A percentile compares a stretch with the other conserved stretches of the same genome.
Conservation (phyloP, 2,113 vertebrate species). For the Rhodinocichla rosea region DNA sequence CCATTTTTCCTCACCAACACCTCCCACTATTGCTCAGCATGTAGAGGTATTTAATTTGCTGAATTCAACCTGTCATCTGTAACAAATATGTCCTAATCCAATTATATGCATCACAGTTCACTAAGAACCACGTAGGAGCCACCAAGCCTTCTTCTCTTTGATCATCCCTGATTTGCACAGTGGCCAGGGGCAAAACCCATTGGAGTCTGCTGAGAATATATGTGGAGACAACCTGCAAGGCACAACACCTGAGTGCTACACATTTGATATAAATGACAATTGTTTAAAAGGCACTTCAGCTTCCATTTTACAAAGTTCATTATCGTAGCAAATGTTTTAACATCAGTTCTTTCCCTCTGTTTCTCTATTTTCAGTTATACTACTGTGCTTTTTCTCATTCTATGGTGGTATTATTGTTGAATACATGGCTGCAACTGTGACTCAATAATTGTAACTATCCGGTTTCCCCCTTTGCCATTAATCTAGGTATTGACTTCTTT, state of each 20-base stretch:
- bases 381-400: not conserved
- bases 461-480: not conserved
- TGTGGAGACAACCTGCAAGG: not conserved
- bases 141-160: slow-evolving; percentile 26
- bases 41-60: slow-evolving; percentile 47
- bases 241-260: not conserved
- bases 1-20: not conserved
- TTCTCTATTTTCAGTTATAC: not conserved
- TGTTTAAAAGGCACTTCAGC: not conserved
- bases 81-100: slow-evolving; percentile 57
- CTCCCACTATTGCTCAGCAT: not conserved
- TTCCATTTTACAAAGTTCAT: not conserved
- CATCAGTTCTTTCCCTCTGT: not conserved
- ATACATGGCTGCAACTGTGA: not conserved
- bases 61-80: slow-evolving; percentile 38
- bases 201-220: not conserved
- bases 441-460: not conserved
- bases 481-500: slow-evolving; percentile 12
- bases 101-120: slow-evolving; percentile 43
- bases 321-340: not conserved
- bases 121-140: not conserved
- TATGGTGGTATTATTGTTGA: not conserved
- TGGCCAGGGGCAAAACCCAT: slow-evolving; percentile 32
- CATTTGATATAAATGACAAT: not conserved
- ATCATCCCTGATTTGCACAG: slow-evolving; percentile 37